Evolutionary conservation across 2,888 invertebrate genomes (phyloP), one percentile per base, ranked within the genome.

Genomic region (Lamproptera curius): DNA sequence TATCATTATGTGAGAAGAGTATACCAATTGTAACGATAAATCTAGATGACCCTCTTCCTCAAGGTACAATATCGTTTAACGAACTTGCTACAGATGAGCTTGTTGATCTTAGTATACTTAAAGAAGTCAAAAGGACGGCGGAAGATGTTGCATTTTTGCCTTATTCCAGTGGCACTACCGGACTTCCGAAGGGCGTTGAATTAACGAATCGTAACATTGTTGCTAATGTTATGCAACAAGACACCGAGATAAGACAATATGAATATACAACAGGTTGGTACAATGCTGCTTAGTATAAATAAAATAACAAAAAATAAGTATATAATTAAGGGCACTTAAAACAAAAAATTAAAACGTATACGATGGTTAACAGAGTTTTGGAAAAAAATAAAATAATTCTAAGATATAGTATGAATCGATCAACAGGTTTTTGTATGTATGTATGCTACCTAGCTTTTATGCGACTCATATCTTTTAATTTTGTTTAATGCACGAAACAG

Each of bases 161-260:
- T 0, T 96, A 93, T 78, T 95, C 95, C 1, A 95, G 95, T 67
- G 94, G 94, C 0, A 96, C 96, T 0, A 96, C 95, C 0, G 96
- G 96, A 0, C 61, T 93, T 35, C 92, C 94, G 0, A 94, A 94
- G 83, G 94, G 93, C 1, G 94, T 94, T 0, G 87, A 90, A 61
- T 67, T 94, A 0, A 87, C 90, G 0, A 91, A 93, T 70, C 76
- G 58, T 44, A 91, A 90, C 69, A 61, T 91, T 5, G 70, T 90
- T 0, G 62, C 88, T 0, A 90, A 91, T 59, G 63, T 64, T 45
- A 11, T 63, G 3, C 82, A 82, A 50, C 63, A 72, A 54, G 62
- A 73, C 44, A 68, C 60, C 39, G 50, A 49, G 16, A 40, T 35
- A 1, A 65, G 65, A 31, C 63, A 71, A 35, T 70, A 76, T 48